Evolutionary conservation across 2,797 vertebrate species (phyloP).

Genomic region (Chelon auratus): DNA sequence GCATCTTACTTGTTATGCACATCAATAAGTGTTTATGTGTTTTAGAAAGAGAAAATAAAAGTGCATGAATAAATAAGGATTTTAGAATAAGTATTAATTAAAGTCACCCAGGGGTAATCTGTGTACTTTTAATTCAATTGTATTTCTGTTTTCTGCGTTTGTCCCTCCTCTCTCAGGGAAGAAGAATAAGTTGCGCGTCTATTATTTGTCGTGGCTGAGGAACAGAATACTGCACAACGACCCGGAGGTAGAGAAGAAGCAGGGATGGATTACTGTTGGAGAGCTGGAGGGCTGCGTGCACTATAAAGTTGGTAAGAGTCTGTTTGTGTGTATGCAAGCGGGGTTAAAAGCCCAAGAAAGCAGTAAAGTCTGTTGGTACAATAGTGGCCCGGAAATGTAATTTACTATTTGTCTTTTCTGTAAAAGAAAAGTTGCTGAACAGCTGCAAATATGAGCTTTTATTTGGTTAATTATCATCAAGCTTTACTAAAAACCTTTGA

Average conservation of each 20-base stretch:
- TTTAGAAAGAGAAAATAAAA: neutral
- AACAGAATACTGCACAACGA: conserved; percentile 98
- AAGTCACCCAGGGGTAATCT: neutral
- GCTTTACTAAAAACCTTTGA: too few relatives aligned
- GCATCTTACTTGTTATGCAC: neutral
- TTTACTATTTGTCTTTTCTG: too few relatives aligned
- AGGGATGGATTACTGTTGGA: conserved; percentile 97
- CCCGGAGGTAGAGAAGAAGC: conserved; percentile 98
- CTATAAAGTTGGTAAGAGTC: conserved; percentile 97
- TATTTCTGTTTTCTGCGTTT: neutral
- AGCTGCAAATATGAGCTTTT: too few relatives aligned
- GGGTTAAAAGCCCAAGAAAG: neutral
- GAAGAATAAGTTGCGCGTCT: conserved; percentile 97
- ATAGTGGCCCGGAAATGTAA: neutral
- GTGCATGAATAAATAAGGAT: neutral
- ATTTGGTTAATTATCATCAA: too few relatives aligned
- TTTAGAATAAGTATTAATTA: neutral
- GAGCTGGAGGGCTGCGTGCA: conserved; percentile 98
- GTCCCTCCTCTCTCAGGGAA: conserved; percentile 85
- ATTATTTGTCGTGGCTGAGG: conserved; percentile 98
- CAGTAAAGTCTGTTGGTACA: neutral
- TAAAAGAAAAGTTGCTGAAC: too few relatives aligned
- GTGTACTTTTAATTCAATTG: too few relatives aligned
- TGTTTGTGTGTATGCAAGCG: neutral
- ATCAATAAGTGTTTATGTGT: neutral